A percentile compares a stretch with the other conserved stretches of the same genome.
Evolutionary conservation across 1,140 invertebrate species (phyloP).

Genomic region (Trinorchestia longiramus): DNA sequence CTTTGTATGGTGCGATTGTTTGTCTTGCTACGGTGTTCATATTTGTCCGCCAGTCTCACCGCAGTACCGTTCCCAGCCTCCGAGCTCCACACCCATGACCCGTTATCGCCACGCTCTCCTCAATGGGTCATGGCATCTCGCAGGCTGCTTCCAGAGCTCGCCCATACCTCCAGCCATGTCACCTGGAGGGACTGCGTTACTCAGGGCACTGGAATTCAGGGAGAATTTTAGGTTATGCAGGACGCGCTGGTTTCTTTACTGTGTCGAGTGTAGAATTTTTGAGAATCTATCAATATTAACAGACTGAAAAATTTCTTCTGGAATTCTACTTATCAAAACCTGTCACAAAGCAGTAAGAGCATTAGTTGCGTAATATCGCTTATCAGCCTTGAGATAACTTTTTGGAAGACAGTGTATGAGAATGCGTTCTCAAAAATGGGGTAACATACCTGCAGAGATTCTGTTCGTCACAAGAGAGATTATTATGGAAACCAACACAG

Average conservation of each 20-base stretch:
- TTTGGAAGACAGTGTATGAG: neutral
- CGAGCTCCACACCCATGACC: neutral
- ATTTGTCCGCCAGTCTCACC: neutral
- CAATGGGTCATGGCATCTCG: neutral
- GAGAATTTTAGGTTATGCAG: neutral
- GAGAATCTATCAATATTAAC: neutral
- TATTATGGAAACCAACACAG: too few species aligned
- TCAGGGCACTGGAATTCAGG: neutral
- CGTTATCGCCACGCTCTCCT: neutral
- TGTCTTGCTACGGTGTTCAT: neutral
- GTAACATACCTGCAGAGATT: neutral
- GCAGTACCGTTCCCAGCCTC: constrained; percentile 29
- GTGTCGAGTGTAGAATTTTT: neutral
- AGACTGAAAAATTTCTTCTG: neutral
- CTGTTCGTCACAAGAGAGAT: neutral
- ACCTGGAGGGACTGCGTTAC: neutral
- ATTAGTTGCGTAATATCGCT: neutral
- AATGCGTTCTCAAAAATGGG: neutral
- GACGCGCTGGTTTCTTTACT: neutral
- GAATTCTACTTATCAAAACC: neutral
- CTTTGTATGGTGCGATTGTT: constrained; percentile 25
- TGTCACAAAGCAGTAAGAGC: neutral
- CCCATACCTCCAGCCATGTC: neutral
- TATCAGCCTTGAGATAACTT: neutral
- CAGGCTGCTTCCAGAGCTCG: neutral